These are phyloP conservation scores for Simalia tracyae DNA, from an alignment of 2,797 vertebrate species.

Conservation along the genomic window DNA sequence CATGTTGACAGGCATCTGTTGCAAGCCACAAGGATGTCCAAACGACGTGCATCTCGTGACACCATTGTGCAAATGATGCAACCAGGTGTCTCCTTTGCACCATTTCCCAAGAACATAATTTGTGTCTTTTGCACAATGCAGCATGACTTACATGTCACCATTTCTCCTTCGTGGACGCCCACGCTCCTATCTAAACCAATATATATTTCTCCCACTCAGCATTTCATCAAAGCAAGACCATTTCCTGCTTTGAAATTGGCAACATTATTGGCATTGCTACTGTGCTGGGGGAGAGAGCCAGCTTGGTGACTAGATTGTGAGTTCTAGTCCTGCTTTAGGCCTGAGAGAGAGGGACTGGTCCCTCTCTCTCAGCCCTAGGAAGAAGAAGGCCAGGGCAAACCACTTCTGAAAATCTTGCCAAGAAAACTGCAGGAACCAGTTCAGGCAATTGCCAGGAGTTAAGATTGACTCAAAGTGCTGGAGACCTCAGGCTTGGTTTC, in stretches of 20 bases:
- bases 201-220: no score
- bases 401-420: no score
- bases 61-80: not conserved
- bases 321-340: not conserved
- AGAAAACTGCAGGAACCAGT: no score
- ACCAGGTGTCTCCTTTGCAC: not conserved
- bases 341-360: no score
- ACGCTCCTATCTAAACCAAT: not conserved
- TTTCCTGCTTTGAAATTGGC: not conserved
- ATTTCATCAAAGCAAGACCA: not conserved
- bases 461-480: not conserved
- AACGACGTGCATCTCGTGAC: not conserved
- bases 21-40: not conserved
- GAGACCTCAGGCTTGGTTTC: not conserved
- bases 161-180: not conserved
- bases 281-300: not conserved
- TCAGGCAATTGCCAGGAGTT: no score
- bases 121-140: not conserved
- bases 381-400: not conserved
- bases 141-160: not conserved
- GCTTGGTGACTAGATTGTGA: not conserved
- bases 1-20: not conserved
- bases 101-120: not conserved
- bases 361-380: not conserved
- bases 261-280: not conserved